Evolutionary conservation across 2,797 vertebrate species (phyloP).

Genomic region (Melanotaenia nigrans): DNA sequence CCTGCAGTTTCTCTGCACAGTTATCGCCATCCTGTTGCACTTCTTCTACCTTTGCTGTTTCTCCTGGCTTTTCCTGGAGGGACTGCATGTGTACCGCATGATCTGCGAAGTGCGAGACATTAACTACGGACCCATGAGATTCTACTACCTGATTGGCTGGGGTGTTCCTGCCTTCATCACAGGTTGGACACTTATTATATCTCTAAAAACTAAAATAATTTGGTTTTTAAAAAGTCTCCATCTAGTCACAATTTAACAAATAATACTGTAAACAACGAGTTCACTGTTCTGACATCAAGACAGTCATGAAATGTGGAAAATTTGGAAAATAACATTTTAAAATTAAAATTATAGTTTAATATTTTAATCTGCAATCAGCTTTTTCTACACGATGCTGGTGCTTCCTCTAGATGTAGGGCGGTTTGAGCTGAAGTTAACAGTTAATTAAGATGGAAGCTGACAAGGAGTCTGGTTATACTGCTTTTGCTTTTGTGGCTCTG

Average conservation of each 20-base stretch:
- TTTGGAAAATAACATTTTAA: too few relatives aligned
- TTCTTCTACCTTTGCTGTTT: slow-evolving; percentile 96
- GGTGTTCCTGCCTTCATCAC: slow-evolving; percentile 95
- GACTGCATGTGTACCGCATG: slow-evolving; percentile 92
- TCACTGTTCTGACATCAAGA: too few relatives aligned
- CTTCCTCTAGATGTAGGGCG: too few relatives aligned
- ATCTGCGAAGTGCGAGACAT: slow-evolving; percentile 92
- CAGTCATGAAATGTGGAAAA: too few relatives aligned
- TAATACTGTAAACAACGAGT: too few relatives aligned
- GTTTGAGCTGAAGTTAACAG: not conserved
- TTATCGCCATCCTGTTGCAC: slow-evolving; percentile 96
- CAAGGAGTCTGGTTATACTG: not conserved
- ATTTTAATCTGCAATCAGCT: too few relatives aligned
- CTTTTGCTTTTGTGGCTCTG: slow-evolving; percentile 1
- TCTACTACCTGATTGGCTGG: slow-evolving; percentile 97
- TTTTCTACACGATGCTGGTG: too few relatives aligned
- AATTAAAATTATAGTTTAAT: not conserved
- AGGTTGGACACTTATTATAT: slow-evolving; percentile 71
- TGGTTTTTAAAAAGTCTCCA: too few relatives aligned
- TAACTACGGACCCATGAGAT: slow-evolving; percentile 94
- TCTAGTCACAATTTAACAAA: too few relatives aligned
- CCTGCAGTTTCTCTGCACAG: slow-evolving; percentile 91
- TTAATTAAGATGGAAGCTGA: not conserved
- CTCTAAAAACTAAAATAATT: not conserved
- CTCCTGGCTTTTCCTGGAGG: slow-evolving; percentile 94